Conservation (phyloP, 2,888 invertebrate genomes). For the Busseola fusca region DNA sequence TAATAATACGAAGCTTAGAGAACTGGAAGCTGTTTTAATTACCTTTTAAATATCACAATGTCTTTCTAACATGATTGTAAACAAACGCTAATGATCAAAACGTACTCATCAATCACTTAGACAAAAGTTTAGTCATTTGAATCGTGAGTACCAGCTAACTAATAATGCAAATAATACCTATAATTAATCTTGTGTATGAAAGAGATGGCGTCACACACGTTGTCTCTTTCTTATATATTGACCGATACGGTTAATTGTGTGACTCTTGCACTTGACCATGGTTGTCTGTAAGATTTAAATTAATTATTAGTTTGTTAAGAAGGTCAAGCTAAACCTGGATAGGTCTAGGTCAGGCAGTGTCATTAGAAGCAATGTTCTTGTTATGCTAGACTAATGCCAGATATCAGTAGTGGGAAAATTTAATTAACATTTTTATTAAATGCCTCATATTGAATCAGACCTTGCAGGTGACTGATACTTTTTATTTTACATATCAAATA, state of each 20-base stretch:
- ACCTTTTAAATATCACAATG: background rate
- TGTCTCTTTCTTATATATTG: conserved; percentile 8
- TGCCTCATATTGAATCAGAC: background rate
- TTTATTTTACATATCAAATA: background rate
- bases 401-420: background rate
- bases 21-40: background rate
- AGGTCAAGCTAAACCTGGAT: conserved; percentile 3
- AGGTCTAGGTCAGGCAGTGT: conserved; percentile 40
- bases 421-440: background rate
- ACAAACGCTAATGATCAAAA: background rate
- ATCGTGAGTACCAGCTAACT: background rate
- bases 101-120: background rate
- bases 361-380: background rate
- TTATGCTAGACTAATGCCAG: background rate
- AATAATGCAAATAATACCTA: conserved; percentile 4
- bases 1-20: background rate
- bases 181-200: conserved; percentile 18
- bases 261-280: conserved; percentile 15
- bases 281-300: conserved; percentile 13
- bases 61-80: background rate
- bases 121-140: conserved; percentile 10
- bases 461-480: background rate
- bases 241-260: conserved; percentile 8
- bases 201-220: background rate
- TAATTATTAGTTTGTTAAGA: background rate